These are phyloP conservation scores for Mustela lutreola DNA, from an alignment of 2,113 vertebrate genomes.

Conservation along the genomic window DNA sequence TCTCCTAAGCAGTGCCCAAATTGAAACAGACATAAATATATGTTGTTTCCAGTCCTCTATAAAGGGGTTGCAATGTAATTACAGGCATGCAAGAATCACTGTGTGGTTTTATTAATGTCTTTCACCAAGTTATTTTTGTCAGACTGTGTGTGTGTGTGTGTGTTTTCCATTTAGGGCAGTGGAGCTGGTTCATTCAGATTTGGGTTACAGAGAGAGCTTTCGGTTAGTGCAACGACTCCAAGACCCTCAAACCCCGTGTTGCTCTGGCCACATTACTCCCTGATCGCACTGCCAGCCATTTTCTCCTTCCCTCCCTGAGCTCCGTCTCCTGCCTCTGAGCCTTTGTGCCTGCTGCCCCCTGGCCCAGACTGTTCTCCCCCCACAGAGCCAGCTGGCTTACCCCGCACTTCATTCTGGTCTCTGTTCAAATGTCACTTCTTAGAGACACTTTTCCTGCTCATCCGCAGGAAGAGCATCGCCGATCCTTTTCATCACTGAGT, in stretches of 20 bases:
- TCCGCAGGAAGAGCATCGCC: not conserved
- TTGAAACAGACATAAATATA: slow-evolving; percentile 22
- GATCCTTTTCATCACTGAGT: not conserved
- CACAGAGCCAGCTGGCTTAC: not conserved
- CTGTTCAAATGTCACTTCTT: not conserved
- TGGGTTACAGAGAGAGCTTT: not conserved
- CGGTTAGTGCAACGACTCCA: not conserved
- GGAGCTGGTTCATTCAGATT: not conserved
- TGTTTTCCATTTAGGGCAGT: not conserved
- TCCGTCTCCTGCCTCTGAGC: not conserved
- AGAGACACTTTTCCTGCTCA: not conserved
- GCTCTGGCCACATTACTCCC: not conserved
- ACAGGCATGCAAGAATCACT: not conserved
- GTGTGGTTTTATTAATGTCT: not conserved
- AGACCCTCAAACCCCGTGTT: not conserved
- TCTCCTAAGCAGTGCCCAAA: not conserved
- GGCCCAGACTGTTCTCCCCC: not conserved
- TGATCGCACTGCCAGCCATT: not conserved
- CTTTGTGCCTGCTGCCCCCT: not conserved
- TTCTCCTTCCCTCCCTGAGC: not conserved
- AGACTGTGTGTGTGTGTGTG: not conserved
- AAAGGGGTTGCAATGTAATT: not conserved
- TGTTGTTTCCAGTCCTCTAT: not conserved
- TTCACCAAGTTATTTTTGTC: not conserved
- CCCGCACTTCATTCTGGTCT: not conserved